Conservation (phyloP, 2,797 vertebrate genomes). For the Urophycis tenuis region DNA sequence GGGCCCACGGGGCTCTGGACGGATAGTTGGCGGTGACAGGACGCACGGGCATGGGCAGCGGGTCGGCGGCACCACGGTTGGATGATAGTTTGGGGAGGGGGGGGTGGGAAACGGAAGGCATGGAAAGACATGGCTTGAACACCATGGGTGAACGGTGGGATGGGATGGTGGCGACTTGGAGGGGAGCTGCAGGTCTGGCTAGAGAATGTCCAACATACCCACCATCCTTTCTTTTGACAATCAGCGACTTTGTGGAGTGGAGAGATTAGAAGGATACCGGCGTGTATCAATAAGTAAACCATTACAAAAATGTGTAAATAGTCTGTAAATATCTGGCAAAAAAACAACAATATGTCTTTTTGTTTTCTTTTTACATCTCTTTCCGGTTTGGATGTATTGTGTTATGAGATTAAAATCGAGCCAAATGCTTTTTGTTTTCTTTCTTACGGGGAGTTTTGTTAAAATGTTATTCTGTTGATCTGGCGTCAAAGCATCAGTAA, state of each 20-base stretch:
- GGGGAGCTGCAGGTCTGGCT: conserved; percentile 46
- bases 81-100: conserved; percentile 51
- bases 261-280: conserved; percentile 61
- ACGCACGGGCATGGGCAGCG: conserved; percentile 3
- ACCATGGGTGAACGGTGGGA: not conserved
- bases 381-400: conserved; percentile 68
- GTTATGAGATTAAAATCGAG: conserved; percentile 52
- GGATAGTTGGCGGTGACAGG: conserved; percentile 48
- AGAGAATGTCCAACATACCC: conserved; percentile 65
- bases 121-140: not conserved
- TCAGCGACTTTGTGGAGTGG: conserved; percentile 60
- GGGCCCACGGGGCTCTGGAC: conserved; percentile 56
- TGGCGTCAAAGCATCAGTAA: conserved; percentile 64
- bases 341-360: conserved; percentile 29
- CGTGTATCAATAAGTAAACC: conserved; percentile 61
- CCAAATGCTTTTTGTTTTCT: conserved; percentile 64
- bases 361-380: conserved; percentile 68
- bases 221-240: conserved; percentile 71
- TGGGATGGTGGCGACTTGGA: conserved; percentile 31
- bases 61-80: conserved; percentile 50
- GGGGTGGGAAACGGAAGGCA: no score
- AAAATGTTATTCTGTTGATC: conserved; percentile 50
- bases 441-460: conserved; percentile 53
- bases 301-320: conserved; percentile 66
- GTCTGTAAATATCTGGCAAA: conserved; percentile 68